Evolutionary conservation across 53 echinoderm and acorn worm genomes (phyloP).

Genomic region (Luidia sarsii): DNA sequence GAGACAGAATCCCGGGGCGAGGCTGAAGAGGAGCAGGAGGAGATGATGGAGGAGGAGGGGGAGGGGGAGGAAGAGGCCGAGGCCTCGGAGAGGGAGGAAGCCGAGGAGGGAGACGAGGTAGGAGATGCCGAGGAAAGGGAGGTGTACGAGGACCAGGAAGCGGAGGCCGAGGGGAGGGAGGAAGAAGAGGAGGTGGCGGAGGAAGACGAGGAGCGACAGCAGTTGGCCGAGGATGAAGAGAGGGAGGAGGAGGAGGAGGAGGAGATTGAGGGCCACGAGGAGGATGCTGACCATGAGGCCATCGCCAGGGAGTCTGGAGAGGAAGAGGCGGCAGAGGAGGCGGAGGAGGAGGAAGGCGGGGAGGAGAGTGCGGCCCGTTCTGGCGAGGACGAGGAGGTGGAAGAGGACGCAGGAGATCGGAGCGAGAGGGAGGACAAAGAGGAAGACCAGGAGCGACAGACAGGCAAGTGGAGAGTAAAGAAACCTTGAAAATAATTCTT

Average conservation of each 20-base stretch:
- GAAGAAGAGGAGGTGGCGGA: slow-evolving; percentile 30
- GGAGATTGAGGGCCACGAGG: slow-evolving; percentile 59
- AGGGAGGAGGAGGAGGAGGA: slow-evolving; percentile 50
- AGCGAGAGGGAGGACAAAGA: slow-evolving; percentile 14
- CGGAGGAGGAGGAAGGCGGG: slow-evolving; percentile 66
- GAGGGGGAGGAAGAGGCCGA: slow-evolving; percentile 36
- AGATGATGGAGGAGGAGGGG: slow-evolving; percentile 7
- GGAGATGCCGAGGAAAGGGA: slow-evolving; percentile 6
- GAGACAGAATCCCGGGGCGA: slow-evolving; percentile 17
- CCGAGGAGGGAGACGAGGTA: neutral
- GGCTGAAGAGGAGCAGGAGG: neutral
- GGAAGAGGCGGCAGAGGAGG: slow-evolving; percentile 48
- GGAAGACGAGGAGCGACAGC: slow-evolving; percentile 16
- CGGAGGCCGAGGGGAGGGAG: neutral
- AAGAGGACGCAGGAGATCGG: slow-evolving; percentile 36
- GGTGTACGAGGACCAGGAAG: slow-evolving; percentile 6
- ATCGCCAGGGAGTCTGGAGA: slow-evolving; percentile 44
- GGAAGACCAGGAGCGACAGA: slow-evolving; percentile 20
- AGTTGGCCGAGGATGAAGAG: neutral
- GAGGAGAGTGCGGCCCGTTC: slow-evolving; percentile 10
- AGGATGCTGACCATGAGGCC: neutral
- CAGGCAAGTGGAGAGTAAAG: slow-evolving; percentile 3
- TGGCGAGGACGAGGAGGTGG: slow-evolving; percentile 45
- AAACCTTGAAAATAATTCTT: no score
- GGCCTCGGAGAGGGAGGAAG: slow-evolving; percentile 1